These are phyloP conservation scores for Myiothlypis chrysogaster DNA, from an alignment of 2,797 vertebrate genomes.

Conservation along the genomic window DNA sequence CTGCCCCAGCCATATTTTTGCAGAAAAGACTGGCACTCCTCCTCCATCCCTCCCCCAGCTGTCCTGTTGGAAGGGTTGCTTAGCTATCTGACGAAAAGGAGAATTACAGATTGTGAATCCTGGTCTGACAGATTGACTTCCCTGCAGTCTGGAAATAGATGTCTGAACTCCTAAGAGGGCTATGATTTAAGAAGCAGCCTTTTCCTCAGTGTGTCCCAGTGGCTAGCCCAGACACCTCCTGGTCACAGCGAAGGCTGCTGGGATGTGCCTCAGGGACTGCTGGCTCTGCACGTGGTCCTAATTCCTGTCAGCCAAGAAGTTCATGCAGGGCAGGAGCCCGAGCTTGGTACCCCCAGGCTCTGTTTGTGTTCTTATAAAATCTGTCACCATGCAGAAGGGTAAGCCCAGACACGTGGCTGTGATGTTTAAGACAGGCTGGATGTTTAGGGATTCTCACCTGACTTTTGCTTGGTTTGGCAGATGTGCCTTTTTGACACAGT, in stretches of 20 bases:
- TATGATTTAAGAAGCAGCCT: neutral
- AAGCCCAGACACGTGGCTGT: neutral
- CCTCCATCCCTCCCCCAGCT: slow-evolving; percentile 38
- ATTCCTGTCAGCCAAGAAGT: neutral
- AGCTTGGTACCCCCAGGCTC: neutral
- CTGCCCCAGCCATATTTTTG: neutral
- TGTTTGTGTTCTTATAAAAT: neutral
- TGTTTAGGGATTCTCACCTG: neutral
- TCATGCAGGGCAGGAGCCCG: neutral
- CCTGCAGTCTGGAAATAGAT: slow-evolving; percentile 1
- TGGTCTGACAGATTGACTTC: slow-evolving; percentile 40
- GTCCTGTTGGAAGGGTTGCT: slow-evolving; percentile 38
- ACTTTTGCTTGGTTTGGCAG: neutral
- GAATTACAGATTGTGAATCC: slow-evolving; percentile 22
- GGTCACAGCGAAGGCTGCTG: neutral
- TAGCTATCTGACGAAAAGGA: neutral
- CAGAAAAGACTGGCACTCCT: slow-evolving; percentile 42
- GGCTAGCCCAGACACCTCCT: neutral
- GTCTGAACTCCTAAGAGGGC: neutral
- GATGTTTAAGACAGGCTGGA: neutral
- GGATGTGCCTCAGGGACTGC: neutral
- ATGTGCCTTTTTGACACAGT: neutral
- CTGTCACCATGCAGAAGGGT: neutral
- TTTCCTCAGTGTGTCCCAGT: neutral
- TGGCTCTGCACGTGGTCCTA: accelerated